A percentile compares a stretch with the other conserved stretches of the same genome.
Evolutionary conservation across 2,888 invertebrate genomes (phyloP).

Genomic region (Limnephilus auricula): DNA sequence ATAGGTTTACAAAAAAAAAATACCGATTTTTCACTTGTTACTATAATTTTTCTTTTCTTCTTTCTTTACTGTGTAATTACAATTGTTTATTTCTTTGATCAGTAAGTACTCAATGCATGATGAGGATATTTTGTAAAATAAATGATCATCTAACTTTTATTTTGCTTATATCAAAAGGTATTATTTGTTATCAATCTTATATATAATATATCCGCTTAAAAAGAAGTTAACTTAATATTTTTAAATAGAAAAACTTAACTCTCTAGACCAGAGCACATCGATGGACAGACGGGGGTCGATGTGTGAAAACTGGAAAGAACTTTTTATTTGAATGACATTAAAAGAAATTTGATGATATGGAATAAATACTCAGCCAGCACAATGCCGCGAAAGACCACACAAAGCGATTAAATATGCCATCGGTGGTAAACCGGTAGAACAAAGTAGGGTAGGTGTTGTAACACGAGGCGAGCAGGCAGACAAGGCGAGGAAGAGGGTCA

Average conservation of each 20-base stretch:
- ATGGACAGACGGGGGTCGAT: neutral
- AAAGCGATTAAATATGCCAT: slow-evolving; percentile 56
- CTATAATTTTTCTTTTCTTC: no score
- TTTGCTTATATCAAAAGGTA: no score
- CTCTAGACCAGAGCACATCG: neutral
- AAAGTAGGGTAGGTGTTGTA: slow-evolving; percentile 63
- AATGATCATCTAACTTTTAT: no score
- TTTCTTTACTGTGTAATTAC: no score
- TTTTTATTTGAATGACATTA: neutral
- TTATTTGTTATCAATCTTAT: no score
- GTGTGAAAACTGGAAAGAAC: neutral
- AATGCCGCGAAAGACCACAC: slow-evolving; percentile 51
- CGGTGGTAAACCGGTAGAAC: slow-evolving; percentile 58
- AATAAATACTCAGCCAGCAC: neutral
- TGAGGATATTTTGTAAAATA: no score
- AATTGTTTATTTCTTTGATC: no score
- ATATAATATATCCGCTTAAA: no score
- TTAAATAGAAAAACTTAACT: neutral
- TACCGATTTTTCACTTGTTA: no score
- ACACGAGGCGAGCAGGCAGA: slow-evolving; percentile 42
- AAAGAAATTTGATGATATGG: neutral
- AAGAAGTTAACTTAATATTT: neutral
- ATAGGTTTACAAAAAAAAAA: neutral
- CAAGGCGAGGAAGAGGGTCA: slow-evolving; percentile 60
- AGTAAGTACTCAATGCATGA: no score